phyloP scores from a whole-genome alignment of 23 tunicate genomes.

The Aplidium turbinatum region DNA sequence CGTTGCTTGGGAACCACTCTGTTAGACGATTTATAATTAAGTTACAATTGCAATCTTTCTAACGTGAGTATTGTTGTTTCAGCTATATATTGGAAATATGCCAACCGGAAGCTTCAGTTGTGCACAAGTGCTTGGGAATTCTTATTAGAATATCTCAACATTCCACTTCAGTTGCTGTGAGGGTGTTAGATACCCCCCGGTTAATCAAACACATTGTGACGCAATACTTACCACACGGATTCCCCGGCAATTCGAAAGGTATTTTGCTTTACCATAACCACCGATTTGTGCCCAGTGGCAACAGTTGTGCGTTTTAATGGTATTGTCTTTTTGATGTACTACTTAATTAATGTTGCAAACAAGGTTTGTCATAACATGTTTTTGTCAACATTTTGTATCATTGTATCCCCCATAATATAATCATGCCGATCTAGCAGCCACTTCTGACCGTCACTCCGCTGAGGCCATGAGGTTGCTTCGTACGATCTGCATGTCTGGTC shows the following conservation, averaged over 20 bases:
- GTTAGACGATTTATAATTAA: too few relatives aligned
- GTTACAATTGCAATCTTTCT: too few relatives aligned
- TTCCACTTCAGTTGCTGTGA: conserved; percentile 40
- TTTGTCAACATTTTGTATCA: not conserved
- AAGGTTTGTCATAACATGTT: not conserved
- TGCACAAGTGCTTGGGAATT: conserved; percentile 55
- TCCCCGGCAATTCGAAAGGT: too few relatives aligned
- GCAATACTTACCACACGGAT: conserved; percentile 1
- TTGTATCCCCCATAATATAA: too few relatives aligned
- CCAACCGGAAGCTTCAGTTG: conserved; percentile 28
- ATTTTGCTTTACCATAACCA: too few relatives aligned
- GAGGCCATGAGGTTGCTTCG: conserved; percentile 37
- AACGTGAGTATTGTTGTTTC: conserved; percentile 5
- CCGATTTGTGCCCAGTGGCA: too few relatives aligned
- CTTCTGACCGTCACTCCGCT: too few relatives aligned
- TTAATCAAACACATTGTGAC: conserved; percentile 31
- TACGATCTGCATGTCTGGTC: conserved; percentile 37
- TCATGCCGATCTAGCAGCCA: too few relatives aligned
- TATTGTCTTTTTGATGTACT: too few relatives aligned
- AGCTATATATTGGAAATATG: conserved; percentile 74
- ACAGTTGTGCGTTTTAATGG: too few relatives aligned
- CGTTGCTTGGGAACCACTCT: too few relatives aligned
- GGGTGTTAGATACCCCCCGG: conserved; percentile 54
- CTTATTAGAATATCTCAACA: conserved; percentile 39
- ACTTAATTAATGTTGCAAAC: too few relatives aligned